These are phyloP conservation scores for Macroteleia sp. DNA, from an alignment of 2,888 invertebrate genomes.

Conservation along the genomic window DNA sequence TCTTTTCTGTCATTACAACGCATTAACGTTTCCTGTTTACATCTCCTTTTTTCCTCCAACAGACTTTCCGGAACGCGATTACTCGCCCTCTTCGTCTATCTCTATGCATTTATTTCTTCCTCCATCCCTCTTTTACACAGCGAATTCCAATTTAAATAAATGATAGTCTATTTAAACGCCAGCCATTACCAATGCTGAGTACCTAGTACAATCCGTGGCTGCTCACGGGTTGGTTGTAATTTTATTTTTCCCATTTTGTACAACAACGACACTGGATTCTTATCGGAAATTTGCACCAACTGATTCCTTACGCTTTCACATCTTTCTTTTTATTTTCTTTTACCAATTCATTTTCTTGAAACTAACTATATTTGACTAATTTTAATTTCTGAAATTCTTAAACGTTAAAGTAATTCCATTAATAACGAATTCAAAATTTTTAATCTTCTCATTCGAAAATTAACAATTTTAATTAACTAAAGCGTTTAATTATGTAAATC, in stretches of 20 bases:
- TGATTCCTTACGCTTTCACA: constrained; percentile 39
- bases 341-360: constrained; percentile 14
- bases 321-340: constrained; percentile 40
- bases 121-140: constrained; percentile 49
- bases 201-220: constrained; percentile 65
- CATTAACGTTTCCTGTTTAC: constrained; percentile 45
- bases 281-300: constrained; percentile 77
- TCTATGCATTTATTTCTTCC: constrained; percentile 26
- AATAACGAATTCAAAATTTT: no score
- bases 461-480: no score
- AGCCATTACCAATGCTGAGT: constrained; percentile 75
- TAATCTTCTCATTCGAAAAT: no score
- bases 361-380: constrained; percentile 1
- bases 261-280: constrained; percentile 72
- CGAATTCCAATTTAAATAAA: constrained; percentile 79
- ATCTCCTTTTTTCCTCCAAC: constrained; percentile 36
- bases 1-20: constrained; percentile 47
- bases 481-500: no score
- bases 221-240: constrained; percentile 70
- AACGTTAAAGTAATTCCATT: no score
- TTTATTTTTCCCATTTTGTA: constrained; percentile 74
- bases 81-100: constrained; percentile 16
- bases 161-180: constrained; percentile 77
- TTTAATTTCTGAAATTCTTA: no score
- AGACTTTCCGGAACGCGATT: constrained; percentile 21